Evolutionary conservation across 2,888 invertebrate species (phyloP).

Genomic region (Carabus problematicus): DNA sequence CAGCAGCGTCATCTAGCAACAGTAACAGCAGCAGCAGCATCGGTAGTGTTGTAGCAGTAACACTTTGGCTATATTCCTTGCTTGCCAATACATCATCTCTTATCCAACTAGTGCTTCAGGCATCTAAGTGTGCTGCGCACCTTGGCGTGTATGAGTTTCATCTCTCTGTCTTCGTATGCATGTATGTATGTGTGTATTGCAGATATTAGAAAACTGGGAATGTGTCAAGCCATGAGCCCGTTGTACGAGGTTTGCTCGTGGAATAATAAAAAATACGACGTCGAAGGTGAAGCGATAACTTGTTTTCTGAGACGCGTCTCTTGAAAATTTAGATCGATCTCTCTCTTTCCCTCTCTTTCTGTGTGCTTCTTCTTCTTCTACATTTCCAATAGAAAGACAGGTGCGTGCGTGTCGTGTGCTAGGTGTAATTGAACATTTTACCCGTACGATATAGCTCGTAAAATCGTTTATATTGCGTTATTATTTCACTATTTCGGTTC

Average conservation of each 20-base stretch:
- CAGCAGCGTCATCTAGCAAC: no score
- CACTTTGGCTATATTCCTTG: conserved; percentile 15
- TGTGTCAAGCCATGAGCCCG: neutral
- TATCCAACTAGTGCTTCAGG: conserved; percentile 34
- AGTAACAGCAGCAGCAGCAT: no score
- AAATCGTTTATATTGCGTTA: neutral
- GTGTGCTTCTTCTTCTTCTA: neutral
- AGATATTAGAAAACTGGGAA: conserved; percentile 8
- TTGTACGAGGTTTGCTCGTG: neutral
- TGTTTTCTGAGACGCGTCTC: conserved; percentile 30
- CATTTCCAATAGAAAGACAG: neutral
- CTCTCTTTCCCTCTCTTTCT: neutral
- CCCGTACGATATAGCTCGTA: neutral
- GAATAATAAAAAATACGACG: conserved; percentile 34
- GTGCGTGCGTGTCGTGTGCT: neutral
- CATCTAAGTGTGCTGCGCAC: no score
- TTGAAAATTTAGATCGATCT: conserved; percentile 14
- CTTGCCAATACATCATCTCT: conserved; percentile 57
- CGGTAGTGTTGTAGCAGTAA: no score
- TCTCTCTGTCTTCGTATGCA: no score
- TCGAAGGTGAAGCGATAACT: conserved; percentile 34
- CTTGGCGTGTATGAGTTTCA: no score
- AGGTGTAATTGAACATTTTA: conserved; percentile 3
- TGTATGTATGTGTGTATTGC: neutral
- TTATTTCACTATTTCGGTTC: neutral